These are phyloP conservation scores for Pristionchus arcanus DNA, from an alignment of 2,888 invertebrate species.

Conservation along the genomic window DNA sequence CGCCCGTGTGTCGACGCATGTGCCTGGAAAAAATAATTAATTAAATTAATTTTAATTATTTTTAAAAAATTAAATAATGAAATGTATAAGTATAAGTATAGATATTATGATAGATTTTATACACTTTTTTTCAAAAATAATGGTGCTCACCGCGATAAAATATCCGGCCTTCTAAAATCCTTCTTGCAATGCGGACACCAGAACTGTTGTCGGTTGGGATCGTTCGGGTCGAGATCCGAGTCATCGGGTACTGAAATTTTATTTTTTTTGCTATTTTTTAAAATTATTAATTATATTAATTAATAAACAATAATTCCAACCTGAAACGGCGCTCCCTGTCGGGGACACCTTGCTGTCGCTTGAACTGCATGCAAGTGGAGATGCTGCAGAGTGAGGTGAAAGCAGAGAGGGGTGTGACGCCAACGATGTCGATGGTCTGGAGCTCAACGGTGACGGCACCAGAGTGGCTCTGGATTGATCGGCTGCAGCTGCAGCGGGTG, in stretches of 20 bases:
- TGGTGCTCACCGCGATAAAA: constrained; percentile 71
- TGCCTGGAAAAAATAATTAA: constrained; percentile 63
- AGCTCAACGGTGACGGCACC: not conserved
- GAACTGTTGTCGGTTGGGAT: constrained; percentile 58
- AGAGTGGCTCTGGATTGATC: not conserved
- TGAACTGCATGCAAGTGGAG: not conserved
- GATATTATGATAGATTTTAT: too few relatives aligned
- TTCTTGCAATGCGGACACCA: constrained; percentile 73
- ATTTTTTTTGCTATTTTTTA: too few relatives aligned
- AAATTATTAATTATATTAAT: not conserved
- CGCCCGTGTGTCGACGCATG: constrained; percentile 76
- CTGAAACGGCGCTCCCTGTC: not conserved
- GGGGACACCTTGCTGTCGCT: constrained; percentile 27
- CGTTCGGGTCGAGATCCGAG: constrained; percentile 50
- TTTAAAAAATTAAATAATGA: too few relatives aligned
- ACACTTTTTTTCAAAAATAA: too few relatives aligned
- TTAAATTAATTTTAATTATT: too few relatives aligned
- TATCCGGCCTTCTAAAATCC: constrained; percentile 77
- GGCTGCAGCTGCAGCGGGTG: not conserved
- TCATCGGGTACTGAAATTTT: constrained; percentile 29
- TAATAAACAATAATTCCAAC: not conserved
- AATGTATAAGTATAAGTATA: too few relatives aligned
- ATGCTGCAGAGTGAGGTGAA: not conserved
- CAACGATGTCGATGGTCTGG: not conserved
- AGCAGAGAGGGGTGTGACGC: not conserved